Percentiles rank a stretch among this genome's conserved stretches.
Conservation (phyloP, 1,140 invertebrate species). For the Drosophila busckii region DNA sequence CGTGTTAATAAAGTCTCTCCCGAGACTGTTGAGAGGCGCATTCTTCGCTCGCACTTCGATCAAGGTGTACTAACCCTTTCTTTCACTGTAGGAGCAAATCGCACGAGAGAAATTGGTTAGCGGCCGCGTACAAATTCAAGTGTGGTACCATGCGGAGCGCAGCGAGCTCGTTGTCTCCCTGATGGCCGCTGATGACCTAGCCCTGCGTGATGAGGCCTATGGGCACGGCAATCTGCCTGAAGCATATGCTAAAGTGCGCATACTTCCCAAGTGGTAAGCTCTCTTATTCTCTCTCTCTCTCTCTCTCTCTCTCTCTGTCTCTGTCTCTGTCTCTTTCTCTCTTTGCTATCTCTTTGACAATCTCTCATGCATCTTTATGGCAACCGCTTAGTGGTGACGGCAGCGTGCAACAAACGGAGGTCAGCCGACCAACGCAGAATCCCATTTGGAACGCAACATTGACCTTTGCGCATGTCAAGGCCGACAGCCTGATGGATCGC, state of each 20-base stretch:
- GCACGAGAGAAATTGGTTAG: conserved; percentile 86
- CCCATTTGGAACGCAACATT: conserved; percentile 95
- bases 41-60: conserved; percentile 4
- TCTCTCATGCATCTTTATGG: too few species aligned
- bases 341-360: not conserved
- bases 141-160: conserved; percentile 90
- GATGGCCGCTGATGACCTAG: conserved; percentile 90
- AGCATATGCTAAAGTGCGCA: conserved; percentile 89
- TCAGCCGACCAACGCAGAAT: conserved; percentile 89
- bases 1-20: conserved; percentile 8
- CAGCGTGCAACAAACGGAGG: conserved; percentile 87
- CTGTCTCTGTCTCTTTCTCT: not conserved
- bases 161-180: conserved; percentile 90
- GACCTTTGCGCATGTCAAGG: conserved; percentile 87
- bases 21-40: conserved; percentile 21
- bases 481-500: conserved; percentile 87
- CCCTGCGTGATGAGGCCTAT: conserved; percentile 85
- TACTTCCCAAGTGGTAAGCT: conserved; percentile 88
- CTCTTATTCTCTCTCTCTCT: not conserved
- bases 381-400: conserved; percentile 84
- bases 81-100: conserved; percentile 83
- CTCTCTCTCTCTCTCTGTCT: too few species aligned
- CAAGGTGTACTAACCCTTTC: conserved; percentile 30
- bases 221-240: conserved; percentile 87
- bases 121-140: conserved; percentile 89